phyloP scores from a whole-genome alignment of 35 echinoderm and acorn worm species.

The Amphiura filiformis region DNA sequence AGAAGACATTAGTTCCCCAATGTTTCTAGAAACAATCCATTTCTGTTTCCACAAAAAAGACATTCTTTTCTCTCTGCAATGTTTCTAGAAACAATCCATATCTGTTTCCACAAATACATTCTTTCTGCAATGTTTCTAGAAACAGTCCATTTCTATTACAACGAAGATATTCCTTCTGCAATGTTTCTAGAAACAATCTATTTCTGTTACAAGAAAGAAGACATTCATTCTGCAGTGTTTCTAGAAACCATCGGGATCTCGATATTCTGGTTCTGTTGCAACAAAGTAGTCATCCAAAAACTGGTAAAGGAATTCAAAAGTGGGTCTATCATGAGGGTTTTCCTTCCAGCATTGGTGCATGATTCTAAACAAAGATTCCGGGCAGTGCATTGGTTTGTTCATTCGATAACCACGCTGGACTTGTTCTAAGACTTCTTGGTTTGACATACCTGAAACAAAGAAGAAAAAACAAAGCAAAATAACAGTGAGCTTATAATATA shows the following conservation, averaged over 20 bases:
- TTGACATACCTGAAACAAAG: constrained; percentile 59
- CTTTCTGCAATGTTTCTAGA: no score
- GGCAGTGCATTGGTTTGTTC: constrained; percentile 78
- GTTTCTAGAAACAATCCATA: no score
- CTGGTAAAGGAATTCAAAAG: constrained; percentile 60
- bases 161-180: no score
- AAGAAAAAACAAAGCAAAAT: not conserved
- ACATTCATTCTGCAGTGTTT: no score
- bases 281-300: constrained; percentile 1
- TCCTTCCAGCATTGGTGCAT: constrained; percentile 68
- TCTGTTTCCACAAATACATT: no score
- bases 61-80: no score
- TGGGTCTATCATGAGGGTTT: constrained; percentile 57
- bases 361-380: constrained; percentile 68
- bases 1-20: no score
- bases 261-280: constrained; percentile 81
- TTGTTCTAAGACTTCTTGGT: constrained; percentile 75
- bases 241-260: constrained; percentile 53
- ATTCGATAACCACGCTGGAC: constrained; percentile 85
- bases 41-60: no score
- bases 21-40: no score
- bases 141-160: no score
- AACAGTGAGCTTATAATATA: not conserved
- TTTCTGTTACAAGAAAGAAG: no score
- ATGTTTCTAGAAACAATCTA: no score